Evolutionary conservation across 2,888 invertebrate genomes (phyloP), one percentile per base, ranked within the genome.

Genomic region (Eudasyphora cyanicolor): DNA sequence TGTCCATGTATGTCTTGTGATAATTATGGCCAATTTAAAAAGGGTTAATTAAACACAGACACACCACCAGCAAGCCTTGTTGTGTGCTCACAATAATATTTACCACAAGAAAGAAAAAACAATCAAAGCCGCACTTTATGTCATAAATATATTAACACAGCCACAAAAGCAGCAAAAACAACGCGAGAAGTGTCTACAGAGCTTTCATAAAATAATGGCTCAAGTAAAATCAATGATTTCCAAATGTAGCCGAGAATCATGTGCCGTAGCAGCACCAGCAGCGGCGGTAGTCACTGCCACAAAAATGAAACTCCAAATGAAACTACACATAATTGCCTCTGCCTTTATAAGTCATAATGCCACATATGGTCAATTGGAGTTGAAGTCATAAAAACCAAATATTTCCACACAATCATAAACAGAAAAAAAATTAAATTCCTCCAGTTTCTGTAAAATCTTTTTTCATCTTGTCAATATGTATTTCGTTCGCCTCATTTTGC

Each of bases 31-130:
- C 89, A 89, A 89, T 90, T 89, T 89, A 89, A 89, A 89, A 89
- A 90, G 88, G 89, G 89, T 89, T 89, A 89, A 89, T 90, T 90
- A 89, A 90, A 87, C 80, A 57, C 79, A 75, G 24, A 51, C 29
- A 42, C 19, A 29, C 49, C n/a, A n/a, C n/a, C 35, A 32, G 49
- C 49, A 82, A 6, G 45, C 14, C 3, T n/a, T n/a, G n/a, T n/a
- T n/a, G n/a, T n/a, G n/a, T n/a, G n/a, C n/a, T n/a, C n/a, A n/a
- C n/a, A n/a, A n/a, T n/a, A n/a, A n/a, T n/a, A n/a, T 45, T 45
- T 45, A 45, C 32, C 8, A 8, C 49, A 17, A 27, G 32, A 75
- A 35, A 69, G 12, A 38, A 32, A 12, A 10, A 6, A 14, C 19
- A 67, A 75, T 27, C 19, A 38, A 71, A 79, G 12, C 62, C 67